Conservation (phyloP, 2,113 vertebrate species). For the Calidris pygmaea region DNA sequence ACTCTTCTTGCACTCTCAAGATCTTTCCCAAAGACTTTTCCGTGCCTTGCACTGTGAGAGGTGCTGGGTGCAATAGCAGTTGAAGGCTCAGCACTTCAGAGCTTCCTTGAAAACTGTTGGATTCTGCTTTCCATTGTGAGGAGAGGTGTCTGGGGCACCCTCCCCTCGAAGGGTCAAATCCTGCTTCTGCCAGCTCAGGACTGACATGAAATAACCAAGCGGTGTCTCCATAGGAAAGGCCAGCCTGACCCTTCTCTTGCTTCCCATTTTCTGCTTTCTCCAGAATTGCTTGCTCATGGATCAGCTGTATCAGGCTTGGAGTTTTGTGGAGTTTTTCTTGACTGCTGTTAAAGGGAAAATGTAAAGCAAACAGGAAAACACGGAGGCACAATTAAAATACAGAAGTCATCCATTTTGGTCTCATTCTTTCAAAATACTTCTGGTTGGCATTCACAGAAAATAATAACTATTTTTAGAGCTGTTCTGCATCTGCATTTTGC, state of each 20-base stretch:
- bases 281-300: neutral
- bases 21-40: neutral
- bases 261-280: neutral
- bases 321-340: neutral
- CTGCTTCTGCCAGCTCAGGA: neutral
- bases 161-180: neutral
- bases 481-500: neutral
- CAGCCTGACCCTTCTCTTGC: neutral
- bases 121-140: neutral
- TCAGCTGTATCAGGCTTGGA: neutral
- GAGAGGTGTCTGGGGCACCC: neutral
- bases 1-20: neutral
- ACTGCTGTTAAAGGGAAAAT: neutral
- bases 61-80: neutral
- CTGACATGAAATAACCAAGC: neutral
- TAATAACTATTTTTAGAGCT: neutral
- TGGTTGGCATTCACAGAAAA: neutral
- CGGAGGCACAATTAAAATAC: neutral
- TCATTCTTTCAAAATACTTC: neutral
- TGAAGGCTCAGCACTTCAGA: neutral
- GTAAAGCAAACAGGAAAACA: neutral
- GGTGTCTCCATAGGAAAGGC: neutral
- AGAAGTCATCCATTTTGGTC: neutral
- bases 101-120: neutral
- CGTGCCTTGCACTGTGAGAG: neutral